Conservation (phyloP, 2,113 vertebrate species). For the Microcebus lehilahytsara region DNA sequence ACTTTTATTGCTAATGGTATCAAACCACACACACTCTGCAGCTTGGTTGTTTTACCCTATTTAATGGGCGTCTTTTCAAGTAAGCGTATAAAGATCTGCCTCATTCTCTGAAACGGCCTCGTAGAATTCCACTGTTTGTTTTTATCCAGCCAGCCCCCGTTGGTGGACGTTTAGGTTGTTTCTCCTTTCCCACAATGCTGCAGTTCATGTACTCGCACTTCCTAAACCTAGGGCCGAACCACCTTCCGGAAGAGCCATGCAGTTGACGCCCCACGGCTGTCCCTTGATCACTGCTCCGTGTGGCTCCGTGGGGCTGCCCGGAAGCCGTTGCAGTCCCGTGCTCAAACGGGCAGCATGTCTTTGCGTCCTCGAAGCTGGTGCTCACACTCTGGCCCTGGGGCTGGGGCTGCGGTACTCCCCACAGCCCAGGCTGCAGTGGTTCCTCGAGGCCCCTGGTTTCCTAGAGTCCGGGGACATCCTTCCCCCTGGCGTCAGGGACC, state of each 20-base stretch:
- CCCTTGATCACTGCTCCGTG: neutral
- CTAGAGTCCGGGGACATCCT: neutral
- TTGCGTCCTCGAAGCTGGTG: rapidly evolving
- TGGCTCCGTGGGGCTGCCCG: neutral
- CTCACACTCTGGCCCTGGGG: neutral
- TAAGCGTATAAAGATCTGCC: neutral
- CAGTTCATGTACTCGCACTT: neutral
- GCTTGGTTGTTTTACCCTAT: neutral
- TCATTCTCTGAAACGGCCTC: neutral
- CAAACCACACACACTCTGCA: neutral
- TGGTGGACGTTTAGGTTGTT: neutral
- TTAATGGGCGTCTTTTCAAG: neutral
- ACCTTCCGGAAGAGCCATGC: neutral
- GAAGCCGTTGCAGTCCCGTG: neutral
- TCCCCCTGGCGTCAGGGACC: neutral
- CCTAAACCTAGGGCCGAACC: neutral
- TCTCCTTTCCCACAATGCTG: rapidly evolving
- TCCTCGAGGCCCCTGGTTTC: neutral
- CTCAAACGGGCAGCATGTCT: rapidly evolving
- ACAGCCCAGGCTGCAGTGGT: rapidly evolving
- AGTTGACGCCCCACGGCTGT: rapidly evolving
- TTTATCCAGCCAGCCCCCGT: neutral
- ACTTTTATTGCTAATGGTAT: neutral
- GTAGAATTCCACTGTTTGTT: neutral
- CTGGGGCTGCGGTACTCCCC: rapidly evolving